A percentile compares a stretch with the other conserved stretches of the same genome.
phyloP scores from a whole-genome alignment of 2,888 invertebrate genomes.

The Nomada ferruginata region DNA sequence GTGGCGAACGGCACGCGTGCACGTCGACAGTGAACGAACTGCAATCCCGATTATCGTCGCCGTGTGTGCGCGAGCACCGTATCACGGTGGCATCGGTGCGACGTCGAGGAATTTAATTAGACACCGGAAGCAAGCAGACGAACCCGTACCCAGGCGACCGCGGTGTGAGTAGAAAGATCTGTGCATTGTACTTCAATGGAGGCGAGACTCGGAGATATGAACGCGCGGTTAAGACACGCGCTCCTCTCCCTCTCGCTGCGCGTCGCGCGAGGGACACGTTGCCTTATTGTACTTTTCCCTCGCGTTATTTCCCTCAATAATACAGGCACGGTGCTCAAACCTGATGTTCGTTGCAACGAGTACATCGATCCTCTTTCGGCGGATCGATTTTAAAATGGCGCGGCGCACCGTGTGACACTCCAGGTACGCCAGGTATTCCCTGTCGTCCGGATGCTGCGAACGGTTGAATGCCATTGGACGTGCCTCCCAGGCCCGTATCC shows the following conservation, averaged over 20 bases:
- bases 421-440: slow-evolving; percentile 46
- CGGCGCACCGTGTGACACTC: slow-evolving; percentile 39
- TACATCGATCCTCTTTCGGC: too few species aligned
- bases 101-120: neutral
- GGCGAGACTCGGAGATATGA: slow-evolving; percentile 49
- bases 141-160: neutral
- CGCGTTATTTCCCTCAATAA: too few species aligned
- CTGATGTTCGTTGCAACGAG: too few species aligned
- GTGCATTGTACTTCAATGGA: neutral
- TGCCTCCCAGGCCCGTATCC: slow-evolving; percentile 51
- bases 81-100: neutral
- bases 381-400: slow-evolving; percentile 68
- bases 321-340: too few species aligned
- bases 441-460: slow-evolving; percentile 48
- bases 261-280: slow-evolving; percentile 19
- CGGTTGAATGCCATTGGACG: slow-evolving; percentile 61
- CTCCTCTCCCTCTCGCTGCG: neutral
- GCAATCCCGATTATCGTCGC: neutral
- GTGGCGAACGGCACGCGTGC: slow-evolving; percentile 33
- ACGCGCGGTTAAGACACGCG: slow-evolving; percentile 52
- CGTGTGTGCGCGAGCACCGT: neutral
- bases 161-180: slow-evolving; percentile 42
- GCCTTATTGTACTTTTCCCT: neutral
- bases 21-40: slow-evolving; percentile 30
- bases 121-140: neutral